Conservation (phyloP, 1,140 invertebrate genomes). For the Drosophila oshimai region DNA sequence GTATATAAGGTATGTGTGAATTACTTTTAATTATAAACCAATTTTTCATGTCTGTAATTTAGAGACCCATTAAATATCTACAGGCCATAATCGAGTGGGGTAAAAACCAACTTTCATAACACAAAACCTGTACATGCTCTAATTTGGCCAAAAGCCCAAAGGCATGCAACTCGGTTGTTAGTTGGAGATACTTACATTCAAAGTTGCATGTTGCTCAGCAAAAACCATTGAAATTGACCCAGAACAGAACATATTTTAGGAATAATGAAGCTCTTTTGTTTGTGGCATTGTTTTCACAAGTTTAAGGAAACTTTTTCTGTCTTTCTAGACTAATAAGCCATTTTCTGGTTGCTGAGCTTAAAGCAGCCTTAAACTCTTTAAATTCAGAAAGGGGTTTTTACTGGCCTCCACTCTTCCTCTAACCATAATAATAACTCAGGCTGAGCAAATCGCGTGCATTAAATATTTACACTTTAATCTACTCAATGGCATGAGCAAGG, state of each 20-base stretch:
- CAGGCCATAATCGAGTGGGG: background rate
- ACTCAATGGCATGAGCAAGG: conserved; percentile 60
- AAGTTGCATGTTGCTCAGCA: background rate
- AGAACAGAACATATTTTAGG: background rate
- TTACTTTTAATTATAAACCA: background rate
- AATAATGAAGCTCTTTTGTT: background rate
- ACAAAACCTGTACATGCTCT: background rate
- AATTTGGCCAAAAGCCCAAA: background rate
- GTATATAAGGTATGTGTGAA: too few relatives aligned
- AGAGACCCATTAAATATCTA: background rate
- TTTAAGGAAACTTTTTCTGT: background rate
- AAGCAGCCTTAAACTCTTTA: background rate
- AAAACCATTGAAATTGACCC: background rate
- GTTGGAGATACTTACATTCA: background rate
- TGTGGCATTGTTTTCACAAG: conserved; percentile 5
- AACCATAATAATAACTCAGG: conserved; percentile 68
- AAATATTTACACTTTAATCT: conserved; percentile 79
- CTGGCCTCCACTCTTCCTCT: background rate
- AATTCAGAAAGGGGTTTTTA: conserved; percentile 14
- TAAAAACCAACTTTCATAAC: background rate
- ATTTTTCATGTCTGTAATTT: background rate
- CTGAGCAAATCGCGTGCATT: conserved; percentile 68
- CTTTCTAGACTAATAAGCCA: background rate
- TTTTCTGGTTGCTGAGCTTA: background rate
- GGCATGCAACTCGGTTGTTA: background rate